Base-by-base conservation (phyloP, 2,888 invertebrate genomes). In the Sesia apiformis region DNA sequence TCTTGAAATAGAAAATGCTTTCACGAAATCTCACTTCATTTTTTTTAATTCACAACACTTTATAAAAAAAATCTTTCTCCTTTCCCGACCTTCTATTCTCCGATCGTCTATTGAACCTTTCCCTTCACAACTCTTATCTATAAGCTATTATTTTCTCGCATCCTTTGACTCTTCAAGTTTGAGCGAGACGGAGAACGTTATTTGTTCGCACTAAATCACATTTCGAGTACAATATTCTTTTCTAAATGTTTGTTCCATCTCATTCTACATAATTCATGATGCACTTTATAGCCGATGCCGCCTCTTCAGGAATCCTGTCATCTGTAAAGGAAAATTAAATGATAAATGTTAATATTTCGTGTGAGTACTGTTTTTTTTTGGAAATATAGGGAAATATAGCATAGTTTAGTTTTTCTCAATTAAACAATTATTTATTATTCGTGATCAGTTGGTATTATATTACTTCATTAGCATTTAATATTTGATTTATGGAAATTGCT, bases 291-390 rank as follows among this genome's bases (percentile, higher is more conserved):
- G 56, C 85, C 83, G 56, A 82, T 60, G 64, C 80, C 69, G 60
- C 67, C 74, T 78, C 76, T 85, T 86, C 86, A 84, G 74, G 83
- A 83, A 63, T 76, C 78, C 78, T 87, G 88, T 88, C 89, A 89
- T 89, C 89, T 89, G 88, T 39, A 84, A 89, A 62, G 56, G 59
- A 67, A 66, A 53, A 56, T 23, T 23, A 23, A 23, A 23, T 23
- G 23, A 23, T 23, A 23, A 23, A 23, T 23, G 23, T 23, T 2
- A 23, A 23, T 23, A 23, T 23, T 23, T 23, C 23, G 23, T 23
- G 23, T 23, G 23, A 1, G 23, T 23, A 23, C 23, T 23, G 23
- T 23, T 23, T 23, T 23, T 23, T 23, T 23, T 23, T 2, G 23
- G 23, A 23, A 23, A 23, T 2, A 23, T 2, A 23, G 1, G 23